These are phyloP conservation scores for Drosophila formosana DNA, from an alignment of 2,888 invertebrate species.

Conservation along the genomic window DNA sequence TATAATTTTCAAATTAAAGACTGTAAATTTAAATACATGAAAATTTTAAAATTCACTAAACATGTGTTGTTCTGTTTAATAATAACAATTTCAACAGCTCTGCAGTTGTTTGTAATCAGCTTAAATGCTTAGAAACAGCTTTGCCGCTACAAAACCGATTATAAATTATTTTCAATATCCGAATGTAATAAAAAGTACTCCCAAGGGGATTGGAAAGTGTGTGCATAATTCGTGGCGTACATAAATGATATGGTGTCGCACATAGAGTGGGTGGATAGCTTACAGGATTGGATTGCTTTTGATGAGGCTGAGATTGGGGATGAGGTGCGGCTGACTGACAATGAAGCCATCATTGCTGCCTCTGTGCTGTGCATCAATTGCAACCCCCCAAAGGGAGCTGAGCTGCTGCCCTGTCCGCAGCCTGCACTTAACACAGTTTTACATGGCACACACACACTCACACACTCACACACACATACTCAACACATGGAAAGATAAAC, in stretches of 20 bases:
- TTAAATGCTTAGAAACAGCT: too few species aligned
- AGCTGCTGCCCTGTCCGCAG: slow-evolving; percentile 42
- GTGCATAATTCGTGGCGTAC: slow-evolving; percentile 18
- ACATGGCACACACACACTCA: slow-evolving; percentile 28
- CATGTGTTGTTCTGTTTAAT: too few species aligned
- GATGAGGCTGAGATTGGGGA: background rate
- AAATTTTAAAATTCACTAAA: too few species aligned
- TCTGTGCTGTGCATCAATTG: slow-evolving; percentile 50
- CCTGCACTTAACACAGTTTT: slow-evolving; percentile 75
- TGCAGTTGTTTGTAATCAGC: too few species aligned
- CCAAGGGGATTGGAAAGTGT: background rate
- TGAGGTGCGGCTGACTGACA: slow-evolving; percentile 46
- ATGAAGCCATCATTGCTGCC: slow-evolving; percentile 66
- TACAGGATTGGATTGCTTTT: background rate
- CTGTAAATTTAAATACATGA: too few species aligned
- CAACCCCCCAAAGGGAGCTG: slow-evolving; percentile 50
- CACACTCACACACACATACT: background rate
- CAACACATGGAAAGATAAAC: too few species aligned
- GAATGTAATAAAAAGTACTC: too few species aligned
- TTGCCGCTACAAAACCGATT: too few species aligned
- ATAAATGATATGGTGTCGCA: too few species aligned
- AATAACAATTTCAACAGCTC: too few species aligned
- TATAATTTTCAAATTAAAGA: too few species aligned
- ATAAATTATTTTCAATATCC: too few species aligned
- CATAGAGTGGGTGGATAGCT: slow-evolving; percentile 31